Conservation (phyloP, 2,113 vertebrate genomes). For the Genyomyrus donnyi region DNA sequence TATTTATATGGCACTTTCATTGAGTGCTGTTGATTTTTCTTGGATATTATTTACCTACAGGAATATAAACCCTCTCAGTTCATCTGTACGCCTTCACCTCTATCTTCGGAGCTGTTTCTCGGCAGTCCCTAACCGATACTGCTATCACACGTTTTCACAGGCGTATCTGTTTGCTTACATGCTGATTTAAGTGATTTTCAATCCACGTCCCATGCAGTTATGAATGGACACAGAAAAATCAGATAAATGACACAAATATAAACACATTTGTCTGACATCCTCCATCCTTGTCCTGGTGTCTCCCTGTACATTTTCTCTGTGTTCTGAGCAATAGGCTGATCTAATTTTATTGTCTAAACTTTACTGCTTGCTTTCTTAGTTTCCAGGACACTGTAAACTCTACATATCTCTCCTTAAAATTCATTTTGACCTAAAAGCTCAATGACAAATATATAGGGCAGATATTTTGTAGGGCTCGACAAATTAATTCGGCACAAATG, state of each 20-base stretch:
- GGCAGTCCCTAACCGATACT: not conserved
- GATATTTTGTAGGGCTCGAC: not conserved
- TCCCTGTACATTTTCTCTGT: not conserved
- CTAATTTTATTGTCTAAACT: not conserved
- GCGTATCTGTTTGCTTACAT: not conserved
- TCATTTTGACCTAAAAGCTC: not conserved
- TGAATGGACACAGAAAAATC: not conserved
- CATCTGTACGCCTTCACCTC: not conserved
- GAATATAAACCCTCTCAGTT: not conserved
- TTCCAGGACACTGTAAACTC: not conserved
- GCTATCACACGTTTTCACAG: not conserved
- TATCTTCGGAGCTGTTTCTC: not conserved
- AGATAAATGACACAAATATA: not conserved
- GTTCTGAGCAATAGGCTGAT: not conserved
- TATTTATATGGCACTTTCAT: not conserved
- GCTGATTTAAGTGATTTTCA: not conserved
- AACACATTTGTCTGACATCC: not conserved
- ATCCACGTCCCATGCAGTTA: not conserved
- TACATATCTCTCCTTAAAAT: not conserved
- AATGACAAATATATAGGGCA: not conserved
- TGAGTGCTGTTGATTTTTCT: not conserved
- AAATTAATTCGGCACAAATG: not conserved
- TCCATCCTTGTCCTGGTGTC: not conserved
- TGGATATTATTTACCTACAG: not conserved
- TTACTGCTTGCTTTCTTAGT: not conserved